phyloP scores from a whole-genome alignment of 2,113 vertebrate species.

The Alaudala cheleensis region DNA sequence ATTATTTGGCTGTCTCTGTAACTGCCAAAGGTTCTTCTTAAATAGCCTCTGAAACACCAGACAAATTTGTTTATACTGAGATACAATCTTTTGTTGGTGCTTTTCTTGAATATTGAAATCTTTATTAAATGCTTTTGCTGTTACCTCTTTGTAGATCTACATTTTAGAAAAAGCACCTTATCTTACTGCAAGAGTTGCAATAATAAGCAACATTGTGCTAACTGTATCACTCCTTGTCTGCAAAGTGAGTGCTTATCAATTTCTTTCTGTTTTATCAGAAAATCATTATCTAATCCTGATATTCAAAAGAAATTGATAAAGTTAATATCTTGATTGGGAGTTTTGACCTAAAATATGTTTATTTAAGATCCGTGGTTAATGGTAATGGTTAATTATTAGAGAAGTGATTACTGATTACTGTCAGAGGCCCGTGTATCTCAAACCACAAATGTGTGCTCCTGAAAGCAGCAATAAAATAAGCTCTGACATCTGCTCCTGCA shows the following conservation, averaged over 20 bases:
- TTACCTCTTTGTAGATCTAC: not conserved
- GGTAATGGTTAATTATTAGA: not conserved
- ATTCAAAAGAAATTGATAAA: not conserved
- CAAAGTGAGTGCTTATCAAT: not conserved
- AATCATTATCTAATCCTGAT: not conserved
- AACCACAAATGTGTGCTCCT: not conserved
- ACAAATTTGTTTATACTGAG: not conserved
- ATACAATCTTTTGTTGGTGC: not conserved
- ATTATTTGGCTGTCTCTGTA: not conserved
- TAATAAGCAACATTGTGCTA: not conserved
- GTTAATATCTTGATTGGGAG: not conserved
- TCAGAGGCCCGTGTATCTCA: not conserved
- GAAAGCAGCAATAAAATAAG: not conserved
- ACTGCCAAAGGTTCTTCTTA: not conserved
- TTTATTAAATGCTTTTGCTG: not conserved
- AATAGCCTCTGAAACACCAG: not conserved
- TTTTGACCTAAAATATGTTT: not conserved
- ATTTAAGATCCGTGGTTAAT: not conserved
- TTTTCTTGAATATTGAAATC: not conserved
- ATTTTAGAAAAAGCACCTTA: not conserved
- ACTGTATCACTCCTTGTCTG: not conserved
- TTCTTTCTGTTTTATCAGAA: not conserved
- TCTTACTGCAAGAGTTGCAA: not conserved
- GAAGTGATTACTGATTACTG: not conserved
- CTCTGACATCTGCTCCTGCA: not conserved